Conservation (phyloP, 2,888 invertebrate genomes). For the Eubasilissa splendida region DNA sequence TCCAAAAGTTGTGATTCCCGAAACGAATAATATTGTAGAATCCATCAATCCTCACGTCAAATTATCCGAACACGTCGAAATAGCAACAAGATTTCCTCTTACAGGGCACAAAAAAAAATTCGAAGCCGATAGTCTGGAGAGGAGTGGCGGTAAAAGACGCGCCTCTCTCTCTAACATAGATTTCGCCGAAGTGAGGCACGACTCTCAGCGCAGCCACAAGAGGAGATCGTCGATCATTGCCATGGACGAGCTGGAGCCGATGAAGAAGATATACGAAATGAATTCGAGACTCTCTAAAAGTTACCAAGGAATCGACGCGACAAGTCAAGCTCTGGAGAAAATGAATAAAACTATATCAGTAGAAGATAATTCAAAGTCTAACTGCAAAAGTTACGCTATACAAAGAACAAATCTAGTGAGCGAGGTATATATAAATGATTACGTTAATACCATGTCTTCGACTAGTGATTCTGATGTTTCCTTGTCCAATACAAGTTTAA, state of each 20-base stretch:
- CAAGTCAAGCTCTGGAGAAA: slow-evolving; percentile 35
- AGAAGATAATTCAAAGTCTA: slow-evolving; percentile 15
- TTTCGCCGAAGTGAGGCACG: slow-evolving; percentile 65
- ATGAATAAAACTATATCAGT: slow-evolving; percentile 1
- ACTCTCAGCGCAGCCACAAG: slow-evolving; percentile 60
- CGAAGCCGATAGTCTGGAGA: slow-evolving; percentile 76
- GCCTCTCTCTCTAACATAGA: slow-evolving; percentile 66
- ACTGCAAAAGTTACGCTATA: slow-evolving; percentile 45
- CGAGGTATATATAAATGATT: slow-evolving; percentile 81
- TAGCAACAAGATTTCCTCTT: not conserved
- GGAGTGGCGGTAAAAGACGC: slow-evolving; percentile 64
- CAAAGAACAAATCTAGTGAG: slow-evolving; percentile 69
- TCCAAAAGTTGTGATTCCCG: slow-evolving; percentile 52
- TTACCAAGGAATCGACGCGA: slow-evolving; percentile 63
- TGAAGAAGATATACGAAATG: slow-evolving; percentile 62
- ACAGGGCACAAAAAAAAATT: slow-evolving; percentile 30
- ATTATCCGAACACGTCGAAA: slow-evolving; percentile 24
- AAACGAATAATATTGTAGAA: slow-evolving; percentile 24
- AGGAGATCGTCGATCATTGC: slow-evolving; percentile 59
- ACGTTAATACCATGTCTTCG: slow-evolving; percentile 65
- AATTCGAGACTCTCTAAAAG: slow-evolving; percentile 66
- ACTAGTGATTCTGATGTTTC: slow-evolving; percentile 73
- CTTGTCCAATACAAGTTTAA: slow-evolving; percentile 62
- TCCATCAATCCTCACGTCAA: slow-evolving; percentile 35
- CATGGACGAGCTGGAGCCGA: slow-evolving; percentile 62